These are phyloP conservation scores for Discoglossus pictus DNA, from an alignment of 2,797 vertebrate genomes.

Conservation along the genomic window DNA sequence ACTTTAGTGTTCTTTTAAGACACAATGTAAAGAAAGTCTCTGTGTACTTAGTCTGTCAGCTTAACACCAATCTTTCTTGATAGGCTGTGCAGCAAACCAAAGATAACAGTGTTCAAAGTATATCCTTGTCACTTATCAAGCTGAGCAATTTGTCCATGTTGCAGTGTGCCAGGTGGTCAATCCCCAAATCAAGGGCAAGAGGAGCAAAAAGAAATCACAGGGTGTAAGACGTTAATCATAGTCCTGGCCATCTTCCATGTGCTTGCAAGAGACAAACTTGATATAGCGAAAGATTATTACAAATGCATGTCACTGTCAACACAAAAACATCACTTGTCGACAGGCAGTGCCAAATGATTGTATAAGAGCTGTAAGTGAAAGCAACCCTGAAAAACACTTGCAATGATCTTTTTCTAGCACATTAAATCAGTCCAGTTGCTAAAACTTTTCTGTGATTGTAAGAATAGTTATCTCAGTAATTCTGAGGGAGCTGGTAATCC, in stretches of 20 bases:
- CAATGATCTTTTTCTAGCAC: too few relatives aligned
- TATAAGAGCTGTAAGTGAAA: constrained; percentile 18
- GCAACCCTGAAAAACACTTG: constrained; percentile 47
- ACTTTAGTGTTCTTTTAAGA: too few relatives aligned
- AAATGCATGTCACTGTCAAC: constrained; percentile 66
- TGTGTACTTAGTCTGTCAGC: constrained; percentile 51
- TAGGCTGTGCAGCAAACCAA: constrained; percentile 67
- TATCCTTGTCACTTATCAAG: constrained; percentile 71
- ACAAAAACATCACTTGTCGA: constrained; percentile 65
- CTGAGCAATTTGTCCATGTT: constrained; percentile 65
- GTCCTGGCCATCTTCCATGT: constrained; percentile 68
- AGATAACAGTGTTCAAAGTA: constrained; percentile 71
- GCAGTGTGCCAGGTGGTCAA: constrained; percentile 70
- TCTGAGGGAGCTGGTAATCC: too few relatives aligned
- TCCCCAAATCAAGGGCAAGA: constrained; percentile 71
- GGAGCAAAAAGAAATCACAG: constrained; percentile 66
- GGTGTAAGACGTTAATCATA: constrained; percentile 74
- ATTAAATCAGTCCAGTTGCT: too few relatives aligned
- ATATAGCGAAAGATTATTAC: constrained; percentile 60
- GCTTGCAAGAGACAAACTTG: constrained; percentile 62
- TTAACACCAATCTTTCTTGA: constrained; percentile 66
- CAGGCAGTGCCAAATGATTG: too few relatives aligned
- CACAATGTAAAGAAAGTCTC: too few relatives aligned
- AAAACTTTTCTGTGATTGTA: too few relatives aligned
- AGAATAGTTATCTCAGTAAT: too few relatives aligned